Conservation (phyloP, 2,888 invertebrate species). For the Scaptodrosophila latifasciaeformis region DNA sequence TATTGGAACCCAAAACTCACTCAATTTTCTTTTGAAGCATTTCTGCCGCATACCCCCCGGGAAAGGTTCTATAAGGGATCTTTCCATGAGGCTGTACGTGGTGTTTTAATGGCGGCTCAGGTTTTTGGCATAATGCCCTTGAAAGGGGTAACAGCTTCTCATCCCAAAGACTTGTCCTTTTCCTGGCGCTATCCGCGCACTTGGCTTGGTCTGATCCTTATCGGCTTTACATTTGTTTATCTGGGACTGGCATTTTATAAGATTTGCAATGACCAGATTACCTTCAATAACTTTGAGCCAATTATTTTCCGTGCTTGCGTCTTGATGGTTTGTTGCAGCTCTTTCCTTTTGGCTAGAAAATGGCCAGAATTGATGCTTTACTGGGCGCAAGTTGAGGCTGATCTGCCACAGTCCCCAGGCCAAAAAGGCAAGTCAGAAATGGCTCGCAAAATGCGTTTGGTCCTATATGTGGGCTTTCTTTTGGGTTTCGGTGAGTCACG, state of each 20-base stretch:
- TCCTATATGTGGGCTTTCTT: slow-evolving; percentile 75
- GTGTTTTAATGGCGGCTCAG: slow-evolving; percentile 75
- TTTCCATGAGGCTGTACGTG: slow-evolving; percentile 72
- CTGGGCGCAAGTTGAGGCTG: slow-evolving; percentile 76
- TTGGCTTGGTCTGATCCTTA: slow-evolving; percentile 55
- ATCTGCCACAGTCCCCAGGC: slow-evolving; percentile 68
- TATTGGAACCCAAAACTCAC: slow-evolving; percentile 80
- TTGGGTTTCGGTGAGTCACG: slow-evolving; percentile 74
- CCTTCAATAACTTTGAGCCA: slow-evolving; percentile 70
- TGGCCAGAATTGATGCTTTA: slow-evolving; percentile 77
- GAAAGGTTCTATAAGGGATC: slow-evolving; percentile 68
- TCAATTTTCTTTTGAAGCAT: slow-evolving; percentile 23
- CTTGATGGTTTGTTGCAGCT: slow-evolving; percentile 56
- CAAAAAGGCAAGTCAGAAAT: slow-evolving; percentile 67
- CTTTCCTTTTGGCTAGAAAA: slow-evolving; percentile 76
- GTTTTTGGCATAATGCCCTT: slow-evolving; percentile 78
- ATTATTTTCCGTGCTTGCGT: slow-evolving; percentile 70
- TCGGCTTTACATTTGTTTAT: slow-evolving; percentile 42
- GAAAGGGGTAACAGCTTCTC: slow-evolving; percentile 74
- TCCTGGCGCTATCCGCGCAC: slow-evolving; percentile 69
- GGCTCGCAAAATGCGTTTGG: slow-evolving; percentile 74
- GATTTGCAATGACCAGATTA: slow-evolving; percentile 54
- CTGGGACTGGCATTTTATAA: slow-evolving; percentile 51
- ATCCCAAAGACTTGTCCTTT: slow-evolving; percentile 74
- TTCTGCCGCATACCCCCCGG: slow-evolving; percentile 46